Evolutionary conservation across 2,888 invertebrate genomes (phyloP).

Genomic region (Mantis religiosa): DNA sequence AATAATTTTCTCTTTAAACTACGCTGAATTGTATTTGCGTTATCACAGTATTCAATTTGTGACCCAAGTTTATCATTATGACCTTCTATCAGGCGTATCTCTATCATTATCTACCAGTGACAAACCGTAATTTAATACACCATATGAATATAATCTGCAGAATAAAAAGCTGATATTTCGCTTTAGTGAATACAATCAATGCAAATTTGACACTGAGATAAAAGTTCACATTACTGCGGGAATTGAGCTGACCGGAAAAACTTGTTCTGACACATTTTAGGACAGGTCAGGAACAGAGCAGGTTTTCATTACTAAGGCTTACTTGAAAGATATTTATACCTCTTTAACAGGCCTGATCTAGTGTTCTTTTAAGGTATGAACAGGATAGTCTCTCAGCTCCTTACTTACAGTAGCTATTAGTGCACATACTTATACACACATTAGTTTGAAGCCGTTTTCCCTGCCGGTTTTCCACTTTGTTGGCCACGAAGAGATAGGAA

Average conservation of each 20-base stretch:
- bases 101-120: background rate
- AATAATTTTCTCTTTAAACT: background rate
- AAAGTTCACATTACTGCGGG: background rate
- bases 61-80: background rate
- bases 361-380: no score
- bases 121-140: background rate
- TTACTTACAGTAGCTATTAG: no score
- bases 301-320: no score
- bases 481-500: no score
- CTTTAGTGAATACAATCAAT: background rate
- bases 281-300: no score
- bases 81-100: background rate
- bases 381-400: no score
- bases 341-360: no score
- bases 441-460: no score
- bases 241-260: no score
- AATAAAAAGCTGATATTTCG: background rate
- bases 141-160: background rate
- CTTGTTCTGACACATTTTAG: background rate
- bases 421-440: no score
- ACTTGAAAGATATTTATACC: no score
- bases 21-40: background rate
- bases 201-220: background rate
- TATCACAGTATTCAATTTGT: background rate
- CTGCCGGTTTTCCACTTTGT: no score